phyloP scores from a whole-genome alignment of 2,797 vertebrate species.

The Manis javanica region DNA sequence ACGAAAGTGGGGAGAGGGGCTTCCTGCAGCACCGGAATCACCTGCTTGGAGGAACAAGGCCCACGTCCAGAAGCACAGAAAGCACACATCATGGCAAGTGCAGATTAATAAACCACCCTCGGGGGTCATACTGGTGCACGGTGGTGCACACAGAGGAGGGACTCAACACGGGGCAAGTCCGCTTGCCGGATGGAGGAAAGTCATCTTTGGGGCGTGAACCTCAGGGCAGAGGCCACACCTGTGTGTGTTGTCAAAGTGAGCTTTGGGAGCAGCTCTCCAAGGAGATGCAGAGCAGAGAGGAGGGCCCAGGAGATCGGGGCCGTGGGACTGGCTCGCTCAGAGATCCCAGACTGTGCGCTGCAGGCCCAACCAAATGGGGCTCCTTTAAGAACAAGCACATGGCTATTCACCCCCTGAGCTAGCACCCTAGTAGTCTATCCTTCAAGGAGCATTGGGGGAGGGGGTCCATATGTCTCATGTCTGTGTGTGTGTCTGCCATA shows the following conservation, averaged over 20 bases:
- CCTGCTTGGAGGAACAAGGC: background rate
- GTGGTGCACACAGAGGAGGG: accelerated
- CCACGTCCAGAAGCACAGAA: background rate
- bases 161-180: accelerated
- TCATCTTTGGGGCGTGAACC: accelerated
- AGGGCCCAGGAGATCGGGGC: background rate
- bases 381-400: background rate
- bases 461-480: background rate
- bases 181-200: background rate
- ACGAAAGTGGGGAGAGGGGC: background rate
- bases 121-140: accelerated
- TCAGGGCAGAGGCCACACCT: background rate
- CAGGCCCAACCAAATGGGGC: background rate
- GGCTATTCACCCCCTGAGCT: background rate
- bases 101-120: background rate
- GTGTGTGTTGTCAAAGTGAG: background rate
- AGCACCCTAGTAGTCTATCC: background rate
- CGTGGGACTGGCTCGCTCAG: background rate
- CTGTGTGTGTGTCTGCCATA: background rate
- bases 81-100: background rate
- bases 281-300: background rate
- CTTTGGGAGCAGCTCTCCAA: background rate
- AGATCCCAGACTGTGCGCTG: background rate
- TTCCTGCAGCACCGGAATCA: background rate
- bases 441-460: background rate